phyloP scores from a whole-genome alignment of 1,140 invertebrate species.

The Drosophila takahashii region DNA sequence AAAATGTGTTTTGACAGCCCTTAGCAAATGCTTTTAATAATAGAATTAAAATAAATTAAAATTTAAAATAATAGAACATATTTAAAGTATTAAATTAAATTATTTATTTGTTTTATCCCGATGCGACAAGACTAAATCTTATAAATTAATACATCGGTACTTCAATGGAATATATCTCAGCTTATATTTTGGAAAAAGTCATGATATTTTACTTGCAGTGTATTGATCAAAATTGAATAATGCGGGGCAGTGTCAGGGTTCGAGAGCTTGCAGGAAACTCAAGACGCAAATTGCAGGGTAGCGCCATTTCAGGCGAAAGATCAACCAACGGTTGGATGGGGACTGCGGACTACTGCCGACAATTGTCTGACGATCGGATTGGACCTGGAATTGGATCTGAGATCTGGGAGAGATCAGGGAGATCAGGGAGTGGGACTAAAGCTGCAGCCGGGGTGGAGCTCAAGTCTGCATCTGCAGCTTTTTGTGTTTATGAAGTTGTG shows the following conservation, averaged over 20 bases:
- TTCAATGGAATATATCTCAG: no score
- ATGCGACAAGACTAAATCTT: no score
- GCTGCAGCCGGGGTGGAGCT: background rate
- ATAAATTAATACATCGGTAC: no score
- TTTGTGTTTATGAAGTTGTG: slow-evolving; percentile 77
- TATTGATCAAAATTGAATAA: slow-evolving; percentile 30
- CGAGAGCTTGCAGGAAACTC: slow-evolving; percentile 66
- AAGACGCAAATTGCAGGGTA: slow-evolving; percentile 78
- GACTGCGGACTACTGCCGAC: slow-evolving; percentile 1
- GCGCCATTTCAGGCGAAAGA: slow-evolving; percentile 49
- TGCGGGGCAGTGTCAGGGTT: slow-evolving; percentile 26
- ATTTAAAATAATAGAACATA: no score
- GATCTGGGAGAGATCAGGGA: background rate
- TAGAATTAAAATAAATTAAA: no score
- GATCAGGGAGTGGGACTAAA: background rate
- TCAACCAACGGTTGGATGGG: slow-evolving; percentile 20
- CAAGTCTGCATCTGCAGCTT: slow-evolving; percentile 22
- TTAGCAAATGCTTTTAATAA: no score
- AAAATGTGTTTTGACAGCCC: no score
- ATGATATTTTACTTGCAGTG: slow-evolving; percentile 7
- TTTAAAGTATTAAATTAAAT: no score
- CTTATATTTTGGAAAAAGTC: no score
- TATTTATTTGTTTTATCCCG: no score
- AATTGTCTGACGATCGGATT: slow-evolving; percentile 32
- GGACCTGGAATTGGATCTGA: slow-evolving; percentile 12